Evolutionary conservation across 2,113 vertebrate species (phyloP), one percentile per base, ranked within the genome.

Genomic region (Gymnocephalus cernua): DNA sequence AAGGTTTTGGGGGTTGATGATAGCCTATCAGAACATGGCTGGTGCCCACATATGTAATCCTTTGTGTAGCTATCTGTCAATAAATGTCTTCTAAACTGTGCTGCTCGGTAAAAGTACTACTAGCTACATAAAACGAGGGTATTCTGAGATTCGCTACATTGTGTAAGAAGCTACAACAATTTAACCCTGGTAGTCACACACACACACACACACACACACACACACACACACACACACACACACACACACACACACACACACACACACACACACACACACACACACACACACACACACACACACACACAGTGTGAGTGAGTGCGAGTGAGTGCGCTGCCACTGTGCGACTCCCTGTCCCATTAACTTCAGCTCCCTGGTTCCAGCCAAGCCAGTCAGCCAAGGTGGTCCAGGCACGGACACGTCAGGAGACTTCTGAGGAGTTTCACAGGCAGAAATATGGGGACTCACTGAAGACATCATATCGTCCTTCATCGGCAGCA

Each of bases 371-470:
- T 16, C 38, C 27, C 48, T 10, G 70, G 15, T 54, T 25, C 76
- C 61, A 73, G 56, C 19, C 13, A 12, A 82, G 75, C 57, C 90
- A 88, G 81, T 65, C 84, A 69, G 79, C 76, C 88, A 29, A 88
- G 75, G 91, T 86, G 88, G 91, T 94, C 88, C 88, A 70, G 71
- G 6, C 73, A n/a, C 86, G 61, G 86, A 88, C 91, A 83, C 91
- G 91, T 89, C 91, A 89, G 72, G 89, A 87, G 76, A 86, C 54
- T 86, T 83, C 16, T 1, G 50, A 38, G 69, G 82, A 86, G 56
- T 79, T 86, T 73, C 62, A 56, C 72, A 1, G 65, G 35, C 32
- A 16, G 23, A 62, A 45, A 78, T 1, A 93, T 93, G 91, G 88
- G 83, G 78, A 87, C 81, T 51, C 45, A 14, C 27, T 91, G 66